A percentile compares a stretch with the other conserved stretches of the same genome.
These are phyloP conservation scores for Papilio polyxenes DNA, from an alignment of 1,140 invertebrate genomes.

Conservation along the genomic window DNA sequence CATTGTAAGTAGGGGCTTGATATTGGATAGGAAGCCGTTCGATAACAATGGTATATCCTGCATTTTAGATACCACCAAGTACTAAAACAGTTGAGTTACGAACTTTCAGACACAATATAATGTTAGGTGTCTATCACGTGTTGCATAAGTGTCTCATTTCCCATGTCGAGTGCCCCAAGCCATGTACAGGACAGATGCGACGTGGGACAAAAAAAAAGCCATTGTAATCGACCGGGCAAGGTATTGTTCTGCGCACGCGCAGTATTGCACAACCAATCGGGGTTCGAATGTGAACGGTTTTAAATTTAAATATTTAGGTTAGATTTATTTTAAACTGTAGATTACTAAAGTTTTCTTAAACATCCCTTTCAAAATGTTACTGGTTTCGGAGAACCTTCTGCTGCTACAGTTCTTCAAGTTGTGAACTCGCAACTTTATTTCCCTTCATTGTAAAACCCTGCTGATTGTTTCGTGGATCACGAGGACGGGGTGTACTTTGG, in stretches of 20 bases:
- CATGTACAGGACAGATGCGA: slow-evolving; percentile 18
- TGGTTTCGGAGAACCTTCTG: no score
- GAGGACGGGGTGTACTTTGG: no score
- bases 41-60: no score
- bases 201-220: slow-evolving; percentile 11
- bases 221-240: slow-evolving; percentile 5
- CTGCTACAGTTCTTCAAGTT: no score
- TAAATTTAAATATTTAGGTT: not conserved
- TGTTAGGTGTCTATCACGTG: not conserved
- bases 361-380: no score
- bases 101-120: not conserved
- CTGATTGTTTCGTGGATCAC: no score
- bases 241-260: slow-evolving; percentile 23
- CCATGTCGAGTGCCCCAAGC: not conserved
- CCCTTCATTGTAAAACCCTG: no score
- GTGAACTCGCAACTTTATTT: no score
- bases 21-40: no score
- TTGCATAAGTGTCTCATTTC: slow-evolving; percentile 18
- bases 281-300: not conserved
- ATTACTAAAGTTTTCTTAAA: no score
- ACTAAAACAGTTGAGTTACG: not conserved
- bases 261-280: not conserved
- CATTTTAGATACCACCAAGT: not conserved
- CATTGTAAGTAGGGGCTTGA: no score
- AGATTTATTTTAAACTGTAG: not conserved